phyloP scores from a whole-genome alignment of 2,113 vertebrate genomes.

The Spea bombifrons region DNA sequence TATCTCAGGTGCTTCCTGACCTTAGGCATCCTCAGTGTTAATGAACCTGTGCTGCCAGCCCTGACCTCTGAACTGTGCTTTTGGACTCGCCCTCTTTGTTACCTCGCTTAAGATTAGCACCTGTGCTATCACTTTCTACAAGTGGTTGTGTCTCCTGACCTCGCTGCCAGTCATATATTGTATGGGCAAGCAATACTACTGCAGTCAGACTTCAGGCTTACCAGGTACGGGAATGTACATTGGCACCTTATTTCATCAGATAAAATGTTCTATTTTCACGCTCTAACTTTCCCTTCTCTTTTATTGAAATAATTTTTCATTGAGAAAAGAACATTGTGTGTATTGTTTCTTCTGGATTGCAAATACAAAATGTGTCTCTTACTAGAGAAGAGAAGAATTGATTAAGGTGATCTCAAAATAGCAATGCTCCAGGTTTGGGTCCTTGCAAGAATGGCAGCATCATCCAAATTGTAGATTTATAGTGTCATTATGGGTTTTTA shows the following conservation, averaged over 20 bases:
- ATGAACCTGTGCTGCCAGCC: no score
- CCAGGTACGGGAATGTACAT: neutral
- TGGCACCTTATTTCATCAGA: conserved; percentile 14
- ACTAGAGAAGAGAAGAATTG: conserved; percentile 15
- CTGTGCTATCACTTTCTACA: no score
- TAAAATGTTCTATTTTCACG: neutral
- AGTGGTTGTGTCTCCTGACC: no score
- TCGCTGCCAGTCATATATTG: no score
- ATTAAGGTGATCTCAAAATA: conserved; percentile 24
- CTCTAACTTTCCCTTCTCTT: conserved; percentile 17
- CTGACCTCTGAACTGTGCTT: no score
- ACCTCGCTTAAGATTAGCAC: no score
- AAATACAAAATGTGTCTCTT: conserved; percentile 24
- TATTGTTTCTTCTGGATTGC: conserved; percentile 15
- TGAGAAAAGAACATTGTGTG: conserved; percentile 41
- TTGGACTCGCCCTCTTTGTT: no score
- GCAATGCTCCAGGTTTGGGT: conserved; percentile 5
- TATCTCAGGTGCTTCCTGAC: no score
- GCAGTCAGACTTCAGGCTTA: no score
- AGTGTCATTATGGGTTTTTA: neutral
- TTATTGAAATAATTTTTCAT: conserved; percentile 37
- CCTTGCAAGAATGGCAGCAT: neutral
- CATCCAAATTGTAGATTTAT: neutral
- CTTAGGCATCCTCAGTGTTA: no score
- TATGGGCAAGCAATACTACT: no score